Evolutionary conservation across 2,797 vertebrate species (phyloP), one percentile per base, ranked within the genome.

Genomic region (Pitangus sulphuratus): DNA sequence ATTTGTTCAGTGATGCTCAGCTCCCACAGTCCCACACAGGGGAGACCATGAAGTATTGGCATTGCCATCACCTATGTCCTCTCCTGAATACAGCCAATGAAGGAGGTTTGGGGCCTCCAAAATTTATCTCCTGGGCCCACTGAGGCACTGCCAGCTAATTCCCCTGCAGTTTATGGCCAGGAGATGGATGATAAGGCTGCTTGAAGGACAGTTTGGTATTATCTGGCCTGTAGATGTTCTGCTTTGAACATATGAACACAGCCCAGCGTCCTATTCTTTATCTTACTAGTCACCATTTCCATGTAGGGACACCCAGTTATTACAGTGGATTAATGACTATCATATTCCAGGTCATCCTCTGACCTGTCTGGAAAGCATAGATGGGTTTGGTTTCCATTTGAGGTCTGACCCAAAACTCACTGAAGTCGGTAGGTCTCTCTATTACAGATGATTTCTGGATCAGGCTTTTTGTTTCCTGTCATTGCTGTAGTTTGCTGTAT

Each of bases 251-350:
- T 1, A 1, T 1, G 28, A 83, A 19, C 35, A 25, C 26, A 60
- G 22, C 3, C 1, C 62, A 75, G 15, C 35, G 20, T 26, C 74
- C 35, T 35, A 1, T 17, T 13, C 19, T 91, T 85, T 77, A 31
- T 71, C 64, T 80, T 33, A 10, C 26, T 22, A 75, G 22, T 22
- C 53, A 22, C 15, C 25, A 37, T 58, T 85, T 80, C 37, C 71
- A 40, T 89, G 33, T 50, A n/a, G 77, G 50, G 60, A 77, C 68
- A 77, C 22, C 33, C n/a, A 50, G 65, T 87, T 61, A 78, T 72
- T 77, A 33, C 14, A 50, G 60, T 40, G 76, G 71, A 92, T 96
- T 94, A 85, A 93, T 92, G 76, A 44, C 84, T 57, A 39, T 53
- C 81, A 50, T 50, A 71, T 53, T 88, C 53, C 84, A 91, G 86